Evolutionary conservation across 2,113 vertebrate species (phyloP).

Genomic region (Dicerorhinus sumatrensis): DNA sequence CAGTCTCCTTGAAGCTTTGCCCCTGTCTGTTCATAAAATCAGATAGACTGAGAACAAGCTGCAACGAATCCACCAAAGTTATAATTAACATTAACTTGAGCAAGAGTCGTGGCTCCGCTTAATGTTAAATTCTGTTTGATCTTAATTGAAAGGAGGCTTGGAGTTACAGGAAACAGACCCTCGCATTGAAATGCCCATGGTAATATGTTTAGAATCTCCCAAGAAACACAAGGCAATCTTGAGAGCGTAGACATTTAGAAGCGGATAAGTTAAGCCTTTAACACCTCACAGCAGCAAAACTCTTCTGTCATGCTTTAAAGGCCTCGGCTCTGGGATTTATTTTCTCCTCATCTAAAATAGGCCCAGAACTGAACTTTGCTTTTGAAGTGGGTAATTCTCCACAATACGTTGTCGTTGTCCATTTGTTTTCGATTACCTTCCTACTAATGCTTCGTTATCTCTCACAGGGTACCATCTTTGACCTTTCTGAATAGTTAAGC

Average conservation of each 20-base stretch:
- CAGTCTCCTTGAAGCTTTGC: slow-evolving; percentile 63
- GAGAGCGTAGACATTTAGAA: slow-evolving; percentile 51
- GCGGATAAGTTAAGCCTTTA: slow-evolving; percentile 59
- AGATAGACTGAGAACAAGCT: slow-evolving; percentile 50
- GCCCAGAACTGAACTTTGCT: slow-evolving; percentile 35
- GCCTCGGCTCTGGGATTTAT: slow-evolving; percentile 1
- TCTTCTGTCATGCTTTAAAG: slow-evolving; percentile 17
- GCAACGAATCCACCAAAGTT: slow-evolving; percentile 57
- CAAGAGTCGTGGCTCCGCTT: slow-evolving; percentile 49
- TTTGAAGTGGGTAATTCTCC: slow-evolving; percentile 2
- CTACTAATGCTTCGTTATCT: background rate
- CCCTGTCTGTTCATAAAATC: slow-evolving; percentile 60
- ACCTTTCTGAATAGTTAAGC: background rate
- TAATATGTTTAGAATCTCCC: slow-evolving; percentile 75
- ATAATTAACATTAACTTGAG: slow-evolving; percentile 76
- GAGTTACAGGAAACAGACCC: slow-evolving; percentile 71
- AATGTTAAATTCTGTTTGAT: slow-evolving; percentile 75
- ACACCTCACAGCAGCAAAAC: slow-evolving; percentile 51
- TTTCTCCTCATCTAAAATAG: background rate
- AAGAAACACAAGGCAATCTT: slow-evolving; percentile 62
- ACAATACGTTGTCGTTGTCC: background rate
- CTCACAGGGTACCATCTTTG: background rate
- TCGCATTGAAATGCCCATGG: slow-evolving; percentile 52
- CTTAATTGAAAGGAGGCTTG: slow-evolving; percentile 59
- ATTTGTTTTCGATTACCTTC: slow-evolving; percentile 21